A percentile compares a stretch with the other conserved stretches of the same genome.
Conservation (phyloP, 2,113 vertebrate species). For the Tiliqua scincoides region DNA sequence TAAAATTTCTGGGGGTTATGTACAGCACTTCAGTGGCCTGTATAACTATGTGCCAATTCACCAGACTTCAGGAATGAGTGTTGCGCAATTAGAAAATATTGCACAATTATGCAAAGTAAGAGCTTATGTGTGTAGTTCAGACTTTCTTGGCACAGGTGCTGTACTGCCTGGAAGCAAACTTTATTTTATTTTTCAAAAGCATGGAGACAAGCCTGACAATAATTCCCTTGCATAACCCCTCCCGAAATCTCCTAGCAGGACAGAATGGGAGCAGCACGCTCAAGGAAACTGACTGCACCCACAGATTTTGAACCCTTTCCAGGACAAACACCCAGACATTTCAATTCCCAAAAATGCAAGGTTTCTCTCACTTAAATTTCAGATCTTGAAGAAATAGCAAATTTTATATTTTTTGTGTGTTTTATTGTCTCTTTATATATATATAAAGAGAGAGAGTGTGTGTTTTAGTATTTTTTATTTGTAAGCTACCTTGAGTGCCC, state of each 20-base stretch:
- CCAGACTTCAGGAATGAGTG: background rate
- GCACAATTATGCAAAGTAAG: background rate
- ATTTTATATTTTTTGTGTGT: no score
- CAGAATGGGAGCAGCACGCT: background rate
- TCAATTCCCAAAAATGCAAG: background rate
- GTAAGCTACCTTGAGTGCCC: no score
- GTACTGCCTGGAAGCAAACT: background rate
- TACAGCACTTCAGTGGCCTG: background rate
- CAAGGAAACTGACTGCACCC: background rate
- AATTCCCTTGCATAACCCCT: background rate
- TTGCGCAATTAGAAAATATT: background rate
- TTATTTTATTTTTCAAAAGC: background rate
- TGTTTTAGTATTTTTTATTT: no score
- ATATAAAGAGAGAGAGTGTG: no score
- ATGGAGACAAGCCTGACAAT: background rate
- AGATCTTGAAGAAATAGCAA: background rate
- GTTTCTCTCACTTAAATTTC: background rate
- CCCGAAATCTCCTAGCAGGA: no score
- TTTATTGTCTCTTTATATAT: no score
- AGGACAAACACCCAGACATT: background rate
- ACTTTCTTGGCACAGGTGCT: background rate
- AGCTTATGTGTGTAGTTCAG: background rate
- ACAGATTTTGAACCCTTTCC: background rate
- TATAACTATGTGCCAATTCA: background rate
- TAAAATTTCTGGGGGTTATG: background rate